Conservation (phyloP, 2,113 vertebrate genomes). For the Mobula hypostoma region DNA sequence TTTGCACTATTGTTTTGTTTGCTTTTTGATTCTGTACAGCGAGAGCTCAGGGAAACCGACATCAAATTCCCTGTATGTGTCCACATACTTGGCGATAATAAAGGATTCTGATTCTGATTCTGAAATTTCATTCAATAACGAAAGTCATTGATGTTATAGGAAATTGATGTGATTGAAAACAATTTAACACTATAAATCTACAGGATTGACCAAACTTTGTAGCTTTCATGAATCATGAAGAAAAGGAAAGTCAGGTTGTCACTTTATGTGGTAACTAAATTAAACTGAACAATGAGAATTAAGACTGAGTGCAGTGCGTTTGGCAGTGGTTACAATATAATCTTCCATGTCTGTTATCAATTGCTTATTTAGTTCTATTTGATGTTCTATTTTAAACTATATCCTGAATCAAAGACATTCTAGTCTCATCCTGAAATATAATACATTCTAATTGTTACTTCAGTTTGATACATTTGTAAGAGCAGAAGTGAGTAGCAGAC, state of each 20-base stretch:
- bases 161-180: background rate
- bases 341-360: background rate
- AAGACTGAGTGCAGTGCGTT: background rate
- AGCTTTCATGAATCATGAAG: background rate
- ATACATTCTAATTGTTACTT: background rate
- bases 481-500: background rate
- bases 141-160: constrained; percentile 11
- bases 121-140: background rate
- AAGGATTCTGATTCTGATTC: too few species aligned
- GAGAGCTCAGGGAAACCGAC: too few species aligned
- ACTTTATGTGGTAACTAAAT: background rate
- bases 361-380: background rate
- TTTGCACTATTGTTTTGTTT: too few species aligned
- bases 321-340: background rate
- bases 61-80: too few species aligned
- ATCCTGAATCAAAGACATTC: background rate
- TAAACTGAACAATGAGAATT: background rate
- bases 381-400: background rate
- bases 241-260: background rate
- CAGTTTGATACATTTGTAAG: background rate
- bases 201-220: background rate
- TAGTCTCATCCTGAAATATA: background rate
- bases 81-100: too few species aligned
- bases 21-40: too few species aligned
- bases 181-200: background rate